These are phyloP conservation scores for Pogonognathellus flavescens DNA, from an alignment of 1,140 invertebrate species.

Conservation along the genomic window DNA sequence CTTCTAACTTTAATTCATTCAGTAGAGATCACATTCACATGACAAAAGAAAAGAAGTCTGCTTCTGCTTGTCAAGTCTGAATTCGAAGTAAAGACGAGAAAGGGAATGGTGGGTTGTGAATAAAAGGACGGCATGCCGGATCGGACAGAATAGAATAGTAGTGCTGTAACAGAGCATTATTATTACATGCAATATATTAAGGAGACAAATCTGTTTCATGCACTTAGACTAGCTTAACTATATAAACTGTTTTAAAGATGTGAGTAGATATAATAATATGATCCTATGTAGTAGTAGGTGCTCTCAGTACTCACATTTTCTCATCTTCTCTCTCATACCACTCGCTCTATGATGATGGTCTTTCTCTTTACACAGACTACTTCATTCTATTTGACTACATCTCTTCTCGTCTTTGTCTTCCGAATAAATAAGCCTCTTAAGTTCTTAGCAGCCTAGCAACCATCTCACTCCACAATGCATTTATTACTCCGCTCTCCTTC, in stretches of 20 bases:
- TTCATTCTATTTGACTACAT: constrained; percentile 23
- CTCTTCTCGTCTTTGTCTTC: constrained; percentile 35
- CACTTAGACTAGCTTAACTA: constrained; percentile 26
- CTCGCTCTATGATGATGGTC: constrained; percentile 1
- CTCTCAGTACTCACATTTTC: neutral
- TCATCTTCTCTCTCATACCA: neutral
- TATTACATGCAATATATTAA: constrained; percentile 43
- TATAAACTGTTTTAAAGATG: constrained; percentile 18
- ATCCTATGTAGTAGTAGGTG: neutral
- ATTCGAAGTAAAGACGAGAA: constrained; percentile 29
- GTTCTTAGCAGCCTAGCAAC: constrained; percentile 45
- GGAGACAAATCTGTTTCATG: constrained; percentile 46
- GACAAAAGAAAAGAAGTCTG: constrained; percentile 13
- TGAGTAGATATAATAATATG: neutral
- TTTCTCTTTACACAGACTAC: constrained; percentile 19
- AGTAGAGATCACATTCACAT: constrained; percentile 42
- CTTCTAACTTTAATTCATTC: constrained; percentile 43
- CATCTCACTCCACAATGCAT: constrained; percentile 27
- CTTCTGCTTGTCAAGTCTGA: constrained; percentile 38
- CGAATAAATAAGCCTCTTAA: constrained; percentile 42
- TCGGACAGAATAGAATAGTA: constrained; percentile 8
- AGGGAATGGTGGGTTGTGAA: constrained; percentile 2
- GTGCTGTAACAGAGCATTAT: constrained; percentile 34
- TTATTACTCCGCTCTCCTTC: constrained; percentile 14
- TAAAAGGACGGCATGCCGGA: constrained; percentile 27